phyloP scores from a whole-genome alignment of 2,113 vertebrate genomes.

The Cyanoramphus novaezelandiae region DNA sequence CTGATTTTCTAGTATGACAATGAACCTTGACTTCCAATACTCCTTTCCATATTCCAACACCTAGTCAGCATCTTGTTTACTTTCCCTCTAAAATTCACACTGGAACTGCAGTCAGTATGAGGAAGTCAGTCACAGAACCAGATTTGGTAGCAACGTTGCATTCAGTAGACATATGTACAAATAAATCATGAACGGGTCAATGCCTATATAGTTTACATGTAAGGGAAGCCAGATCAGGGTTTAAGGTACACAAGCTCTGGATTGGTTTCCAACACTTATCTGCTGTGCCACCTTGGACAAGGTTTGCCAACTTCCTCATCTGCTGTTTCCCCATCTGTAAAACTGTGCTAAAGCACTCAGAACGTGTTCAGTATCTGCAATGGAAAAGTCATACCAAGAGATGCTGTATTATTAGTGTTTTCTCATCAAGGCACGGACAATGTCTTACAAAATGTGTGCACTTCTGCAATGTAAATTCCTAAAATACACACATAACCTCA shows the following conservation, averaged over 20 bases:
- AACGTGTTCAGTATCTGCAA: background rate
- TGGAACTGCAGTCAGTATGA: background rate
- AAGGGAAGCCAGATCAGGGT: background rate
- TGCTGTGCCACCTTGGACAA: background rate
- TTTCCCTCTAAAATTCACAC: background rate
- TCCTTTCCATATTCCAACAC: background rate
- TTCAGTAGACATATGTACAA: background rate
- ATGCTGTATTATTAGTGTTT: background rate
- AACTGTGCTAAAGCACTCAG: background rate
- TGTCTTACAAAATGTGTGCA: background rate
- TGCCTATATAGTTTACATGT: accelerated
- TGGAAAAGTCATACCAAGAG: background rate
- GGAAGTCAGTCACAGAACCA: background rate
- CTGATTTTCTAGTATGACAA: background rate
- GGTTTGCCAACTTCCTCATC: background rate
- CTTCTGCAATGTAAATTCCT: background rate
- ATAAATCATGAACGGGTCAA: background rate
- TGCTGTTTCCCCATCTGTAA: background rate
- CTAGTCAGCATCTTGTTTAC: background rate
- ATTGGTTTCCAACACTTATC: background rate
- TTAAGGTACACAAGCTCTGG: background rate
- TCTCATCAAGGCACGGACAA: background rate
- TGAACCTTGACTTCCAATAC: background rate
- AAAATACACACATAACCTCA: background rate
- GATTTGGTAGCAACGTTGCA: background rate